Evolutionary conservation across 2,113 vertebrate genomes (phyloP), one percentile per base, ranked within the genome.

Genomic region (Carollia perspicillata): DNA sequence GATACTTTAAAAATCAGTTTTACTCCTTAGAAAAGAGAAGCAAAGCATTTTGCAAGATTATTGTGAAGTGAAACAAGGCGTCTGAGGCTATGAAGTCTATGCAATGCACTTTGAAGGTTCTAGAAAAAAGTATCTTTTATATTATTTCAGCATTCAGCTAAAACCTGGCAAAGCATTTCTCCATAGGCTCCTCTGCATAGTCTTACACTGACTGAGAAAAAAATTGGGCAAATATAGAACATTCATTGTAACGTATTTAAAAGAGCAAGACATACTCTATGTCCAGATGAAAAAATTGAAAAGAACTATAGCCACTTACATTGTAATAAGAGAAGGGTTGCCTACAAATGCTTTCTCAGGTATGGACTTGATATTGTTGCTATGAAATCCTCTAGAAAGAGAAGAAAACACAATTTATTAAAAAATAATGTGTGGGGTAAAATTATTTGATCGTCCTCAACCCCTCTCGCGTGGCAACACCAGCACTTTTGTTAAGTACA

Each of bases 341-440:
- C 99, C 99, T 44, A 98, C 98, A 98, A 99, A 99, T 88, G 99
- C 99, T 49, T 98, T 98, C 81, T 99, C 99, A 0, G 99, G 99
- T 98, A 99, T 99, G 4, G 98, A 99, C 96, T 98, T 99, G 98
- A 99, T 99, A 96, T 99, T 99, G 98, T 99, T 99, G 96, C 99
- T 99, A 74, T 99, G 99, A 98, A 99, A 99, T 96, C 99, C 99
- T 95, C 99, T 99, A 96, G 60, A 95, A 98, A 97, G 92, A 89
- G 84, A 97, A 96, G 96, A 95, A 90, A 83, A 93, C 37, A 58
- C 20, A 49, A 3, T 53, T 79, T 92, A 49, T 60, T 93, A 72
- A 93, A 83, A 83, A 93, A 90, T 80, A 79, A 37, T 9, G 0
- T 80, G 23, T 63, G 20, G 4, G 6, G 35, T 91, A 69, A 74